These are phyloP conservation scores for Mythimna albipuncta DNA, from an alignment of 2,888 invertebrate genomes.

Conservation along the genomic window DNA sequence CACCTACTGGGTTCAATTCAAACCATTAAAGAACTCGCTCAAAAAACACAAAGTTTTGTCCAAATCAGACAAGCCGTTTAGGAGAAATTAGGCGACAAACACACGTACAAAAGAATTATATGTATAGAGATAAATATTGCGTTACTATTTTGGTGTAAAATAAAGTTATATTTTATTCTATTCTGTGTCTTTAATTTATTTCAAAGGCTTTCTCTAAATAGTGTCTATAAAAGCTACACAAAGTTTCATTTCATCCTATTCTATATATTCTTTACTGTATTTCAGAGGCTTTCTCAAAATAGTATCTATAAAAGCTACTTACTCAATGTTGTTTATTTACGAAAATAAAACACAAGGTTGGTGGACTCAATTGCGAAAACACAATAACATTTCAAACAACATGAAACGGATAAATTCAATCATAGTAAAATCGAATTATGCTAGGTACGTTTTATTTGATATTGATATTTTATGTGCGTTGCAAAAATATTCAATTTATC, in stretches of 20 bases:
- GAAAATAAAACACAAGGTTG: constrained; percentile 6
- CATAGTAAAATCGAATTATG: constrained; percentile 34
- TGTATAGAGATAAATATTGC: too few relatives aligned
- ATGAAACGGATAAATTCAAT: constrained; percentile 35
- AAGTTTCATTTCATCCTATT: too few relatives aligned
- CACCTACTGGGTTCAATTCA: too few relatives aligned
- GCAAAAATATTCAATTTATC: constrained; percentile 42
- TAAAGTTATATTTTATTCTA: too few relatives aligned
- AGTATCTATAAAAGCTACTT: not conserved
- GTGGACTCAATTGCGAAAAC: not conserved
- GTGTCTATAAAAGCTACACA: too few relatives aligned
- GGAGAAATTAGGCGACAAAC: too few relatives aligned
- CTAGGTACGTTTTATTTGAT: constrained; percentile 28
- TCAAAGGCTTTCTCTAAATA: not conserved
- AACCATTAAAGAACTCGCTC: too few relatives aligned
- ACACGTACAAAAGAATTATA: too few relatives aligned
- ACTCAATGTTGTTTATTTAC: constrained; percentile 13
- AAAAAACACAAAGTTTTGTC: too few relatives aligned
- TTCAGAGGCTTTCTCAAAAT: not conserved
- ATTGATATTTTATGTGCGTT: constrained; percentile 28
- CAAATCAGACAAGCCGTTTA: too few relatives aligned
- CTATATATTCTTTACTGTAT: not conserved
- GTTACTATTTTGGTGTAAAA: too few relatives aligned
- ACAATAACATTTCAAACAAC: constrained; percentile 18
- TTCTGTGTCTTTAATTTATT: not conserved